phyloP scores from a whole-genome alignment of 1,140 invertebrate species.

The Charaxes varanes region DNA sequence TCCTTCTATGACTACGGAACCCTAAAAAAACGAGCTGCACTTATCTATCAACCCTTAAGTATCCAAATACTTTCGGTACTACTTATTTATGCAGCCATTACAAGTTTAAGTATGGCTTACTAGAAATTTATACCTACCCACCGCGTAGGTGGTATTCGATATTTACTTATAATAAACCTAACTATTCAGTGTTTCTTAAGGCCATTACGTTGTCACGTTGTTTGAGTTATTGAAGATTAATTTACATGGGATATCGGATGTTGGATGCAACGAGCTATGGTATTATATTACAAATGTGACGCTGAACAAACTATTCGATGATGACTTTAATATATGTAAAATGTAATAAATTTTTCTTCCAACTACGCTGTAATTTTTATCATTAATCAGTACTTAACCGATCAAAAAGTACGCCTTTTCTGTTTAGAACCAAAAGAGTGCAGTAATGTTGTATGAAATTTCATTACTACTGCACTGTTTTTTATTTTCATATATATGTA shows the following conservation, averaged over 20 bases:
- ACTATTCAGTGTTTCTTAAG: slow-evolving; percentile 7
- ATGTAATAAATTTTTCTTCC: too few relatives aligned
- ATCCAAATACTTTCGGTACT: slow-evolving; percentile 25
- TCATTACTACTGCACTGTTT: too few relatives aligned
- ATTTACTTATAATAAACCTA: slow-evolving; percentile 11
- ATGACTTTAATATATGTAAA: too few relatives aligned
- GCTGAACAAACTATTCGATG: too few relatives aligned
- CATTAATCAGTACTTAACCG: too few relatives aligned
- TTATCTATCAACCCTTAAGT: slow-evolving; percentile 25
- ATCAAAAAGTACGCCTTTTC: too few relatives aligned
- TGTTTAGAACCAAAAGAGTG: too few relatives aligned
- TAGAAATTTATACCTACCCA: slow-evolving; percentile 38
- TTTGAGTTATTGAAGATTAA: slow-evolving; percentile 20
- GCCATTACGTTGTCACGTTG: slow-evolving; percentile 20
- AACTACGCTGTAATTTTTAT: too few relatives aligned
- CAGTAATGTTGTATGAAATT: too few relatives aligned
- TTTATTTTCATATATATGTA: too few relatives aligned
- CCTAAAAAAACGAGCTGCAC: background rate
- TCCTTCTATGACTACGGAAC: too few relatives aligned
- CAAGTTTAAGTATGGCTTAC: slow-evolving; percentile 45
- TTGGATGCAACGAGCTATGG: slow-evolving; percentile 3
- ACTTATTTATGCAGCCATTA: slow-evolving; percentile 44
- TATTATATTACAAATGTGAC: too few relatives aligned
- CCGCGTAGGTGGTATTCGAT: slow-evolving; percentile 27
- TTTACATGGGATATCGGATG: slow-evolving; percentile 7